phyloP scores from a whole-genome alignment of 2,113 vertebrate species.

The Globicephala melas region DNA sequence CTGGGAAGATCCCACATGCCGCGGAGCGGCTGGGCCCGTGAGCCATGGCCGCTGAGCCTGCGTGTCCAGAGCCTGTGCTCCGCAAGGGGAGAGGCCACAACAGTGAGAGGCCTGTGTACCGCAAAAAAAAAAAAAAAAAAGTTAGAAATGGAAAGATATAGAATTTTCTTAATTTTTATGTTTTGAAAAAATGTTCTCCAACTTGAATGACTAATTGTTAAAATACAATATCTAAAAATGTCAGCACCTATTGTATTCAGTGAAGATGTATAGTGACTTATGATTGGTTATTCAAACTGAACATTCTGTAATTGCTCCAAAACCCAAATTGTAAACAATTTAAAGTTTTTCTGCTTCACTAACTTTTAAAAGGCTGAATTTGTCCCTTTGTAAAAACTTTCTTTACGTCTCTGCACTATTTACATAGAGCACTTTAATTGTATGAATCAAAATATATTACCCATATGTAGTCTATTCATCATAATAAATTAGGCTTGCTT shows the following conservation, averaged over 20 bases:
- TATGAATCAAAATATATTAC: conserved; percentile 6
- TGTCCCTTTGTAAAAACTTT: not conserved
- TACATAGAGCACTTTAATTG: conserved; percentile 9
- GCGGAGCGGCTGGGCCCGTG: too few species aligned
- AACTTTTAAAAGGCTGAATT: not conserved
- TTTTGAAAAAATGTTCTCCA: not conserved
- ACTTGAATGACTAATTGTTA: not conserved
- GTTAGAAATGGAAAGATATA: not conserved
- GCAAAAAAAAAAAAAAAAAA: too few species aligned
- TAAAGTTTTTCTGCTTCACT: not conserved
- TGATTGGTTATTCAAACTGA: not conserved
- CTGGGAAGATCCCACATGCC: too few species aligned
- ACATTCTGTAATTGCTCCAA: not conserved
- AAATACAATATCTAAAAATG: not conserved
- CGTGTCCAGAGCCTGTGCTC: too few species aligned
- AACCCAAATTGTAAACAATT: not conserved
- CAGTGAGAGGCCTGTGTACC: too few species aligned
- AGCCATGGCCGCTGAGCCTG: too few species aligned
- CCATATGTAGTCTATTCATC: not conserved
- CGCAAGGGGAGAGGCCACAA: too few species aligned
- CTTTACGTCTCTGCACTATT: not conserved
- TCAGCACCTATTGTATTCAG: not conserved
- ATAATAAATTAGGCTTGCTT: not conserved
- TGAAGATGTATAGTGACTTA: not conserved
- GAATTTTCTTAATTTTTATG: not conserved